A percentile compares a stretch with the other conserved stretches of the same genome.
Evolutionary conservation across 30 jellyfish, hydroid and myxozoan species (phyloP).

Genomic region (Hydractinia symbiolongicarpus): DNA sequence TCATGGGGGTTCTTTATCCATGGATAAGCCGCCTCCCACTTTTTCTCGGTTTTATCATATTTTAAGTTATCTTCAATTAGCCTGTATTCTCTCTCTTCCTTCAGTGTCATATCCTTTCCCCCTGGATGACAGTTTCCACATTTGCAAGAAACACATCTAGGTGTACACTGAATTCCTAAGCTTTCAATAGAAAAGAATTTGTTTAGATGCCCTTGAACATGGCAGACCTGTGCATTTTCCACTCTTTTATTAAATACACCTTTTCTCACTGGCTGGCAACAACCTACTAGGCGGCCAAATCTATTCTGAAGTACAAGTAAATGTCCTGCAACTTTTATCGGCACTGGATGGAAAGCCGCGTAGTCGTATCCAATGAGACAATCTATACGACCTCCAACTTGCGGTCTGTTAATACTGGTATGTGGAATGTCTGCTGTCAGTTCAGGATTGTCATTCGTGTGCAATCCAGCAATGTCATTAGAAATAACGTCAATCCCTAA

Average conservation of each 20-base stretch:
- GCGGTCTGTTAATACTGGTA: conserved; percentile 25
- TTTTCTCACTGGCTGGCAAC: conserved; percentile 32
- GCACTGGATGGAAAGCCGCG: conserved; percentile 48
- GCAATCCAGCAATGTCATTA: conserved; percentile 17
- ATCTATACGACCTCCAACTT: conserved; percentile 37
- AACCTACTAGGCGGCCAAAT: conserved; percentile 54
- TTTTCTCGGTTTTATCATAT: not conserved
- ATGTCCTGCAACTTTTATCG: conserved; percentile 43
- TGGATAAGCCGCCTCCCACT: conserved; percentile 18
- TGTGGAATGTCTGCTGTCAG: conserved; percentile 29
- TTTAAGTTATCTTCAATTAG: not conserved
- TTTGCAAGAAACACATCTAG: too few relatives aligned
- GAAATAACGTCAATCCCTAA: conserved; percentile 42
- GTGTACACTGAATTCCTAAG: too few relatives aligned
- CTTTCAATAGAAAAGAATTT: too few relatives aligned
- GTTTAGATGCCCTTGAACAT: too few relatives aligned
- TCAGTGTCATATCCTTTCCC: too few relatives aligned
- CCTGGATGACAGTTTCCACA: too few relatives aligned
- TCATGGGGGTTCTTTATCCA: too few relatives aligned
- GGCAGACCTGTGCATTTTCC: not conserved
- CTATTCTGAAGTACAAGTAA: conserved; percentile 52
- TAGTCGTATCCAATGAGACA: conserved; percentile 55
- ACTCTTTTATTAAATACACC: not conserved
- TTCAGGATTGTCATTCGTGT: not conserved
- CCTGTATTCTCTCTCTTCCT: not conserved